Conservation (phyloP, 2,888 invertebrate species). For the Bombylius major region DNA sequence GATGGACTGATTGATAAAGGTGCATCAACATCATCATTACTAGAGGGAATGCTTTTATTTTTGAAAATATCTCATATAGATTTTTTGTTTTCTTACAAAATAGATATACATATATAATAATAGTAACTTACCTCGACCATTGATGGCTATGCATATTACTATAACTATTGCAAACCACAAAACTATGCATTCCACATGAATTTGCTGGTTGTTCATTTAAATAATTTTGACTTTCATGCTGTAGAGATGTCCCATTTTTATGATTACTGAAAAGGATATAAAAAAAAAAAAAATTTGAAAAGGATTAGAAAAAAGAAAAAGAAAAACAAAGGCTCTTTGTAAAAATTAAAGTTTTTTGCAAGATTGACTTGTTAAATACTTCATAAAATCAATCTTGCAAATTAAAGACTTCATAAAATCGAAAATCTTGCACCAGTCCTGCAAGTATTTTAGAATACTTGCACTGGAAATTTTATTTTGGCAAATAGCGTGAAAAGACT, state of each 20-base stretch:
- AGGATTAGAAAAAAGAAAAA: no score
- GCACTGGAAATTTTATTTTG: no score
- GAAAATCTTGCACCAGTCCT: no score
- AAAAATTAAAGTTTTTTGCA: no score
- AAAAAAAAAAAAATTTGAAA: background rate
- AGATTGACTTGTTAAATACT: no score
- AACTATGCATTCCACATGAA: background rate
- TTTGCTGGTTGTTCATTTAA: background rate
- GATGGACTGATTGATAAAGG: constrained; percentile 4
- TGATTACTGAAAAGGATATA: background rate
- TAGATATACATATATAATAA: background rate
- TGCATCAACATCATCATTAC: background rate
- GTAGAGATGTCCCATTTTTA: background rate
- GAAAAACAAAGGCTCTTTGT: background rate
- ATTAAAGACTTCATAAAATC: no score
- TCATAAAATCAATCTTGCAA: no score
- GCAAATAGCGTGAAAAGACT: no score
- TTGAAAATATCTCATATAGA: background rate
- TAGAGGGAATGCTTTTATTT: background rate
- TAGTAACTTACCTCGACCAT: background rate
- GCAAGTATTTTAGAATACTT: no score
- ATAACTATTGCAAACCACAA: constrained; percentile 1
- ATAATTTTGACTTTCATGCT: background rate
- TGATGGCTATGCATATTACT: background rate
- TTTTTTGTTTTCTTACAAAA: background rate